Evolutionary conservation across 2,797 vertebrate genomes (phyloP).

Genomic region (Hydrocynus forskahlii): DNA sequence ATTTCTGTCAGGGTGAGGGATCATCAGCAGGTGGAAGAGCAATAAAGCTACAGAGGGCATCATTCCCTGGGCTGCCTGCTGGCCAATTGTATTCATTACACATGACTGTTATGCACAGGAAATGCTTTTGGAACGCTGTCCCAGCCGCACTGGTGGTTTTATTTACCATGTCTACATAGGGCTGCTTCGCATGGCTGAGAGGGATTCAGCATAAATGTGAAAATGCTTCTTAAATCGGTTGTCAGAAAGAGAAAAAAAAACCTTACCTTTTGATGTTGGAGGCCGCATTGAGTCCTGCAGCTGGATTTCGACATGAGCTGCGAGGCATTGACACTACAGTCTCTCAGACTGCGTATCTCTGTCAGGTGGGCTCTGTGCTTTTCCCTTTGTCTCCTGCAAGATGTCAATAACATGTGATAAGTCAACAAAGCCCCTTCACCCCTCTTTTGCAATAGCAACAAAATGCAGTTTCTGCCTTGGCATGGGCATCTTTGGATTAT

Average conservation of each 20-base stretch:
- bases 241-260: slow-evolving; percentile 13
- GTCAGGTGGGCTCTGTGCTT: slow-evolving; percentile 81
- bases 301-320: slow-evolving; percentile 78
- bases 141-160: slow-evolving; percentile 25
- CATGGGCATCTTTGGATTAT: no score
- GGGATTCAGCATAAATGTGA: slow-evolving; percentile 10
- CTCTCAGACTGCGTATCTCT: slow-evolving; percentile 77
- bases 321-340: slow-evolving; percentile 73
- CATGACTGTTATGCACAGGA: slow-evolving; percentile 45
- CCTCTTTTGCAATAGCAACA: not conserved
- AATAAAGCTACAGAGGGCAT: slow-evolving; percentile 48
- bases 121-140: slow-evolving; percentile 42
- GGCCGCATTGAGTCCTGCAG: slow-evolving; percentile 61
- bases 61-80: slow-evolving; percentile 47
- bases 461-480: no score
- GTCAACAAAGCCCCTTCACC: not conserved
- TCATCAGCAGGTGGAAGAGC: slow-evolving; percentile 48
- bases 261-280: slow-evolving; percentile 62
- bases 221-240: slow-evolving; percentile 13
- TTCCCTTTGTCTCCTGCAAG: slow-evolving; percentile 70
- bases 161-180: slow-evolving; percentile 16
- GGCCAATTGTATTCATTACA: slow-evolving; percentile 52
- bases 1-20: slow-evolving; percentile 58
- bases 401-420: slow-evolving; percentile 9
- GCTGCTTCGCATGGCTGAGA: slow-evolving; percentile 21